Percentiles rank a stretch among this genome's conserved stretches.
phyloP scores from a whole-genome alignment of 2,888 invertebrate genomes.

The Apamea anceps region DNA sequence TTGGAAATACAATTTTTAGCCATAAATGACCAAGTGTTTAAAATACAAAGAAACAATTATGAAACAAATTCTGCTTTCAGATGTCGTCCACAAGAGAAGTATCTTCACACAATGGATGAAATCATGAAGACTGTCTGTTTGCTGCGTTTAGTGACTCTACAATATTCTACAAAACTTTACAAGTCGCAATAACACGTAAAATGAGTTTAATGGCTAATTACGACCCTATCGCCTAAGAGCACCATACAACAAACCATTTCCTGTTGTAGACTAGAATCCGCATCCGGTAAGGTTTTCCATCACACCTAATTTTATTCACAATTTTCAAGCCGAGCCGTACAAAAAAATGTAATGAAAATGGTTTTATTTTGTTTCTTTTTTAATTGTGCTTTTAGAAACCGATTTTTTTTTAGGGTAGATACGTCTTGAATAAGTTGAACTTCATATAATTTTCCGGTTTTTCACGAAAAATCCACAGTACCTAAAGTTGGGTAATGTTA shows the following conservation, averaged over 20 bases:
- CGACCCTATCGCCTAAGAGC: background rate
- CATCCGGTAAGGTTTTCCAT: background rate
- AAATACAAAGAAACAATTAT: background rate
- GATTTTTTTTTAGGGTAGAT: background rate
- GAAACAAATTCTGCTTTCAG: background rate
- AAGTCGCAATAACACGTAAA: background rate
- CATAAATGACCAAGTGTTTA: too few relatives aligned
- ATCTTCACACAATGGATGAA: background rate
- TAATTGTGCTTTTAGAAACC: background rate
- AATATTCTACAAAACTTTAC: background rate
- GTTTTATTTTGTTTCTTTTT: too few relatives aligned
- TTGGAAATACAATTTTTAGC: background rate
- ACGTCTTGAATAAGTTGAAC: background rate
- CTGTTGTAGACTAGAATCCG: background rate
- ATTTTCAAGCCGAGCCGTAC: accelerated
- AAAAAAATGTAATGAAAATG: background rate
- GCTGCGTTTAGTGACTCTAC: background rate
- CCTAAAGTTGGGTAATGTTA: background rate
- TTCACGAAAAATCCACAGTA: background rate
- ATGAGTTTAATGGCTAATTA: slow-evolving; percentile 16
- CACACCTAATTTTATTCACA: background rate
- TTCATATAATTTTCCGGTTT: background rate
- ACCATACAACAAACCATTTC: background rate
- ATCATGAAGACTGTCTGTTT: background rate
- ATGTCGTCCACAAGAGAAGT: background rate